These are phyloP conservation scores for Tenualosa thibaudeaui DNA, from an alignment of 2,797 vertebrate genomes.

Conservation along the genomic window DNA sequence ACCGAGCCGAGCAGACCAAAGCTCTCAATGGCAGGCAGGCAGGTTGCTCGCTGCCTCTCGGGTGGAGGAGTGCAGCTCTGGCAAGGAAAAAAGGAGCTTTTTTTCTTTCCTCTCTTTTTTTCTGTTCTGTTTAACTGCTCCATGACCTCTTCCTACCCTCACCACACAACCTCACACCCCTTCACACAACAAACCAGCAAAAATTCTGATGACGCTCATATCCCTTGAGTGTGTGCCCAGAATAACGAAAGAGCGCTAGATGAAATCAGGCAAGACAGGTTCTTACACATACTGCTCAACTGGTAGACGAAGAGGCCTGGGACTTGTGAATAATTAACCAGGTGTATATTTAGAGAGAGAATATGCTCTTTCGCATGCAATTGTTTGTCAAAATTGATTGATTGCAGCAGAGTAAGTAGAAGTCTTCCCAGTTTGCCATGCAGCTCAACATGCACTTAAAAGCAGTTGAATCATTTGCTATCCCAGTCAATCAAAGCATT, in stretches of 20 bases:
- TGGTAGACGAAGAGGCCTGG: slow-evolving; percentile 55
- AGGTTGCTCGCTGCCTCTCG: slow-evolving; percentile 35
- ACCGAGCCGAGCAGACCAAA: slow-evolving; percentile 49
- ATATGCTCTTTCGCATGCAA: slow-evolving; percentile 26
- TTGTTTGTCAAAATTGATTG: slow-evolving; percentile 32
- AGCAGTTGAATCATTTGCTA: neutral
- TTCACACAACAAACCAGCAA: slow-evolving; percentile 55
- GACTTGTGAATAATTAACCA: slow-evolving; percentile 64
- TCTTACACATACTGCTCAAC: slow-evolving; percentile 50
- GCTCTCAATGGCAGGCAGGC: slow-evolving; percentile 25
- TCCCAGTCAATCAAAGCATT: neutral
- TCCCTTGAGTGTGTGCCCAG: slow-evolving; percentile 59
- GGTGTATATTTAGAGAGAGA: slow-evolving; percentile 56
- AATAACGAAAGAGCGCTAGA: slow-evolving; percentile 61
- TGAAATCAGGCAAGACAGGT: slow-evolving; percentile 66
- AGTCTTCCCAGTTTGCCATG: slow-evolving; percentile 8
- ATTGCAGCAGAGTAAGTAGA: slow-evolving; percentile 39
- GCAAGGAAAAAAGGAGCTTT: neutral
- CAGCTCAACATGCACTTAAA: neutral
- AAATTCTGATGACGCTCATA: slow-evolving; percentile 50
- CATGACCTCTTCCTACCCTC: slow-evolving; percentile 51
- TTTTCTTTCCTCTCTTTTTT: slow-evolving; percentile 28
- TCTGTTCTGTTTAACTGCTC: slow-evolving; percentile 61
- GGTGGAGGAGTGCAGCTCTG: neutral
- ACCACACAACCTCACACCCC: slow-evolving; percentile 52